phyloP scores from a whole-genome alignment of 1,140 invertebrate species.

The Bicyclus anynana region DNA sequence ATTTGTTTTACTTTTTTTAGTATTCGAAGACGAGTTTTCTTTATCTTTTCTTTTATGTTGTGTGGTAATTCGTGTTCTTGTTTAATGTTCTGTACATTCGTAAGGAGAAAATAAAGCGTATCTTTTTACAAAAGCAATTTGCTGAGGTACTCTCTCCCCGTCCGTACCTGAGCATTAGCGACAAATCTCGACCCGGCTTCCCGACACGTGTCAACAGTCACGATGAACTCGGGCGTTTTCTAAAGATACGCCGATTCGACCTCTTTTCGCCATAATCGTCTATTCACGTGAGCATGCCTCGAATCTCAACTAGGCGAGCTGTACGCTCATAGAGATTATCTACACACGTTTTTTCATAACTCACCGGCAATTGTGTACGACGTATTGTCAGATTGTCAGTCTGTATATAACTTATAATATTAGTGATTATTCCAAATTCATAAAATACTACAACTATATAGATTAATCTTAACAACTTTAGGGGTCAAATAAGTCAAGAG shows the following conservation, averaged over 20 bases:
- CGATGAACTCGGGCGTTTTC: conserved; percentile 36
- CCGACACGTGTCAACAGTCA: conserved; percentile 35
- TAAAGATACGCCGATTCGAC: conserved; percentile 51
- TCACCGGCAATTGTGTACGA: conserved; percentile 9
- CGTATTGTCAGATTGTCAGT: neutral
- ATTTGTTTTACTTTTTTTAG: no score
- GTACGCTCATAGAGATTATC: conserved; percentile 35
- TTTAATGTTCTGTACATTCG: no score
- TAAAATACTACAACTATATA: no score
- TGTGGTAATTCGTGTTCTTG: no score
- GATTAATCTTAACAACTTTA: no score
- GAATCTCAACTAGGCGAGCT: conserved; percentile 48
- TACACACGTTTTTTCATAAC: conserved; percentile 32
- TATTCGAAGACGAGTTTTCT: no score
- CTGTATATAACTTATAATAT: neutral
- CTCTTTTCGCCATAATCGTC: conserved; percentile 55
- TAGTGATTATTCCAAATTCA: neutral
- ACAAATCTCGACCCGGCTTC: conserved; percentile 22
- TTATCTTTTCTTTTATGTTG: no score
- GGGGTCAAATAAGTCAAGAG: no score
- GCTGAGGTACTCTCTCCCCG: neutral
- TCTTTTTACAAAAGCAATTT: neutral
- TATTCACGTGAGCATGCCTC: conserved; percentile 49
- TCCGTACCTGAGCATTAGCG: conserved; percentile 14
- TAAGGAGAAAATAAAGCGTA: neutral